These are phyloP conservation scores for Trididemnum miniatum DNA, from an alignment of 23 tunicate species.

Conservation along the genomic window DNA sequence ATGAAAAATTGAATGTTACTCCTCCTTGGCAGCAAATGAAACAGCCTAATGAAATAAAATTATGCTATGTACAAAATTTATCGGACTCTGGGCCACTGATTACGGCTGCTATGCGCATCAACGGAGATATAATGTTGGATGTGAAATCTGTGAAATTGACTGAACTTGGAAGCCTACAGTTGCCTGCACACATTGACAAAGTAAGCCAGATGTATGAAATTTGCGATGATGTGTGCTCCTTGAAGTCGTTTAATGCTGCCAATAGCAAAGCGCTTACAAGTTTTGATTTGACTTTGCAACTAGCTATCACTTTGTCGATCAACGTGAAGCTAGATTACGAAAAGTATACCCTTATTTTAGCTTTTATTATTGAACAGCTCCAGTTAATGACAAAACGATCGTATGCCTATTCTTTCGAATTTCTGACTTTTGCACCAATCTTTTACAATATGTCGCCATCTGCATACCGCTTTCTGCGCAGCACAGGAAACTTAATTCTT, in stretches of 20 bases:
- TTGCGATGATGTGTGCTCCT: not conserved
- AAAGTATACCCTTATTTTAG: not conserved
- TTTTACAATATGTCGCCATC: not conserved
- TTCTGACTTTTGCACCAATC: not conserved
- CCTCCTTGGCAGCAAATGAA: not conserved
- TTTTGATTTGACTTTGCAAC: conserved; percentile 4
- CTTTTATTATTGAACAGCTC: not conserved
- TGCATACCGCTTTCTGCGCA: not conserved
- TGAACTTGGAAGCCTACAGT: not conserved
- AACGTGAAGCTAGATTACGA: not conserved
- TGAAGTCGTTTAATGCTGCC: not conserved
- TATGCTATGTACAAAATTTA: not conserved
- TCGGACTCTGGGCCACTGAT: not conserved
- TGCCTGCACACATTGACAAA: not conserved
- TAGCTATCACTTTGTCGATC: not conserved
- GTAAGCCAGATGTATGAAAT: not conserved
- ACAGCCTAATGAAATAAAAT: not conserved
- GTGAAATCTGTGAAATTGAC: conserved; percentile 2
- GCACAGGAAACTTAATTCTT: not conserved
- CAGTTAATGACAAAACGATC: not conserved
- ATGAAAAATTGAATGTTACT: not conserved
- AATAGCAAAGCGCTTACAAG: not conserved
- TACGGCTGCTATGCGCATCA: not conserved
- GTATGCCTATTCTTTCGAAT: not conserved
- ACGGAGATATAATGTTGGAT: not conserved